Conservation (phyloP, 2,797 vertebrate species). For the Clarias fuscus region DNA sequence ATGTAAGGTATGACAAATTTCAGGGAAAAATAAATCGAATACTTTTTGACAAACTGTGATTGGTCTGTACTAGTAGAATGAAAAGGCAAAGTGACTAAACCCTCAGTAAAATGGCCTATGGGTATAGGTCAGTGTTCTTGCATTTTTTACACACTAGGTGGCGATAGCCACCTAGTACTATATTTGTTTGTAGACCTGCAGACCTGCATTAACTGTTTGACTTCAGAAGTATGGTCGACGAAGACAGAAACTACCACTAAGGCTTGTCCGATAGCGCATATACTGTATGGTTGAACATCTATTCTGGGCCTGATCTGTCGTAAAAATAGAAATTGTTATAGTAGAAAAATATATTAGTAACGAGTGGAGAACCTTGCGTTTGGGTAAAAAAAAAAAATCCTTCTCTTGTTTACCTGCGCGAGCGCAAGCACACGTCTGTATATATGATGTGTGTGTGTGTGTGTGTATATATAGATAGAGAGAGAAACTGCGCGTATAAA, state of each 20-base stretch:
- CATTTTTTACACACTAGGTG: slow-evolving; percentile 44
- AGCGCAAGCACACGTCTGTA: too few relatives aligned
- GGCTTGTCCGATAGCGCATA: not conserved
- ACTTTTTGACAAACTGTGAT: not conserved
- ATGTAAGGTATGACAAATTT: not conserved
- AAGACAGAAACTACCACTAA: not conserved
- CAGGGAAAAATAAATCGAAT: not conserved
- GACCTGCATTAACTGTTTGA: not conserved
- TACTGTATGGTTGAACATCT: not conserved
- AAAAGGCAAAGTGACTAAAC: not conserved
- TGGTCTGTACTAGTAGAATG: not conserved
- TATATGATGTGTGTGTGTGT: too few relatives aligned
- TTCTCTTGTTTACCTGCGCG: not conserved
- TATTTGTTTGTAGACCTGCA: not conserved
- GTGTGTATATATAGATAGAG: too few relatives aligned
- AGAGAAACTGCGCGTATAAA: not conserved
- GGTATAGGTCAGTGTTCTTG: slow-evolving; percentile 7
- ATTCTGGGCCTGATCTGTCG: not conserved
- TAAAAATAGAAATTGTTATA: too few relatives aligned
- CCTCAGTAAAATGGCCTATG: not conserved
- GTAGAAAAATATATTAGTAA: not conserved
- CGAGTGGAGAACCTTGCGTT: not conserved
- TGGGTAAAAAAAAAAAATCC: not conserved
- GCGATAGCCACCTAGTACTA: slow-evolving; percentile 14
- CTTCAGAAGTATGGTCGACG: not conserved